Percentiles rank a stretch among this genome's conserved stretches.
phyloP scores from a whole-genome alignment of 2,888 invertebrate species.

The Thymelicus lineola region DNA sequence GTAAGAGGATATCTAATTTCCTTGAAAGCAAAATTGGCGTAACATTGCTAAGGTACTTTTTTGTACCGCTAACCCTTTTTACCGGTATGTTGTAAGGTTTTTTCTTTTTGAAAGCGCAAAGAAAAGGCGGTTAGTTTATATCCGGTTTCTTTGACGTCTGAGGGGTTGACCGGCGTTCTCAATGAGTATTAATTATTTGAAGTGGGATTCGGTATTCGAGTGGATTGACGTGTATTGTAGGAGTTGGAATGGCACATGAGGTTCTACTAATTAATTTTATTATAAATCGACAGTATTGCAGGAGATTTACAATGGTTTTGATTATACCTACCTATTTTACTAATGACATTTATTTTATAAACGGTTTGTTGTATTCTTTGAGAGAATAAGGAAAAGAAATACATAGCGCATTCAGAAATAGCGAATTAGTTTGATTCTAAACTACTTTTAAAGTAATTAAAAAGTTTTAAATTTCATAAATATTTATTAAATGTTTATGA shows the following conservation, averaged over 20 bases:
- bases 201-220: constrained; percentile 72
- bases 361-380: no score
- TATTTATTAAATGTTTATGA: no score
- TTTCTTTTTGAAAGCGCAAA: constrained; percentile 74
- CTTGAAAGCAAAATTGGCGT: constrained; percentile 84
- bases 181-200: constrained; percentile 82
- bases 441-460: no score
- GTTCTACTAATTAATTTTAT: background rate
- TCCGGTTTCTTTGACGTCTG: constrained; percentile 79
- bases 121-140: constrained; percentile 85
- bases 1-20: constrained; percentile 84
- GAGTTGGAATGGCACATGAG: constrained; percentile 43
- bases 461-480: no score
- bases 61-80: constrained; percentile 68
- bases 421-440: no score
- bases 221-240: constrained; percentile 64
- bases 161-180: constrained; percentile 74
- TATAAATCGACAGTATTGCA: background rate
- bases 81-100: constrained; percentile 68
- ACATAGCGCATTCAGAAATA: no score
- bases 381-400: no score
- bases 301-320: background rate
- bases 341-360: no score
- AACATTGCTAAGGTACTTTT: constrained; percentile 75
- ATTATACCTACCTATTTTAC: no score